Base-by-base conservation (phyloP, 2,888 invertebrate species). In the Amblyjoppa proteus region DNA sequence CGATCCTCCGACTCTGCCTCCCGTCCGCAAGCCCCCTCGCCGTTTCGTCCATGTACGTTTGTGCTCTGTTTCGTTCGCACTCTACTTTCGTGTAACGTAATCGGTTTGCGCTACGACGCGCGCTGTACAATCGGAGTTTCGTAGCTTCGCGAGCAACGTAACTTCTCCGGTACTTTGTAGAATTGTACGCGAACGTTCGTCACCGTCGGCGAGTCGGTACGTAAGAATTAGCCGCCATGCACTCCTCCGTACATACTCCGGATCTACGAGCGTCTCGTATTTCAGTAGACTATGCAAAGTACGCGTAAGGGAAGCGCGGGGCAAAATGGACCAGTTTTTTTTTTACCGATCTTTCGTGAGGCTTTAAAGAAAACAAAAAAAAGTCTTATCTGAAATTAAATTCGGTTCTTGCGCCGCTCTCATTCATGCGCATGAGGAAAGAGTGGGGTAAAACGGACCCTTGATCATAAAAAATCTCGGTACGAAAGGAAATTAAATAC, bases 1-100 rank as follows among this genome's bases (percentile, higher is more conserved):
- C 85, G 85, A 82, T 82, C 79, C 75, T 51, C 77, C 25, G 31
- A 73, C 80, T 75, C 76, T 45, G 31, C 84, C 76, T 66, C 28
- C 16, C 76, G 51, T 66, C 56, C 64, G 34, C 61, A 58, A 41
- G 9, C 45, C 61, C 31, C 53, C 16, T 49, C 68, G 66, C 71
- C 16, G 38, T 56, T 25, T 20, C 38, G 49, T 28, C 6, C 6
- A 49, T 61, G 41, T 34, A 64, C 66, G 66, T 64, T 28, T 31
- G 7, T 34, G n/a, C 34, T 64, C n/a, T 38, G 51, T 76, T 25
- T 20, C 76, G 11, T 64, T 13, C 51, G 49, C 64, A 38, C 66
- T 49, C 66, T 25, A 64, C 76, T 76, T 51, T 66, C 66, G 66
- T 20, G 16, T 34, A 49, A 66, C 66, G 76, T 76, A 66, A 76